phyloP scores from a whole-genome alignment of 2,797 vertebrate genomes.

The Rhadinocentrus ornatus region DNA sequence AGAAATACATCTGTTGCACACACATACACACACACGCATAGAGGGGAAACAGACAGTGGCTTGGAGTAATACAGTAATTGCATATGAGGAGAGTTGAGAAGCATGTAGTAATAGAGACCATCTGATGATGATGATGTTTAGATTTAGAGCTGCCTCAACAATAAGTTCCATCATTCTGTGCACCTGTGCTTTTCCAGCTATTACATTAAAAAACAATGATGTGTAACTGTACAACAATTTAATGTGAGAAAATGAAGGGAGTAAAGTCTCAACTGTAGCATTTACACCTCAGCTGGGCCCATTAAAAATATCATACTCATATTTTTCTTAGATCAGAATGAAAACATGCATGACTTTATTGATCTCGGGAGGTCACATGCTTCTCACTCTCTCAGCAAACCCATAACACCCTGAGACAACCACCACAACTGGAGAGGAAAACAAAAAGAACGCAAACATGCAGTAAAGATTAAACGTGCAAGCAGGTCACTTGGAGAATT shows the following conservation, averaged over 20 bases:
- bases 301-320: not conserved
- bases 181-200: slow-evolving; percentile 53
- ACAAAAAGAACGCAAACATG: slow-evolving; percentile 11
- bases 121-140: slow-evolving; percentile 59
- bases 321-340: not conserved
- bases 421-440: not conserved
- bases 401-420: not conserved
- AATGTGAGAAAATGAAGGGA: not conserved
- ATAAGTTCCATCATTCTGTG: slow-evolving; percentile 9
- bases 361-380: not conserved
- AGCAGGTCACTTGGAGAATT: not conserved
- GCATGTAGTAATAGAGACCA: slow-evolving; percentile 53
- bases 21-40: slow-evolving; percentile 45
- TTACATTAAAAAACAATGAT: not conserved
- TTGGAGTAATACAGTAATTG: slow-evolving; percentile 68
- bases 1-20: slow-evolving; percentile 69
- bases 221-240: not conserved
- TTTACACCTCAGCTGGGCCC: not conserved
- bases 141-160: slow-evolving; percentile 50
- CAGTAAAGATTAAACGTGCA: not conserved
- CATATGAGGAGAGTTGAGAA: slow-evolving; percentile 60
- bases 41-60: slow-evolving; percentile 48
- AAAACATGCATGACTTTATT: slow-evolving; percentile 6
- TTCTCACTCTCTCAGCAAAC: not conserved
- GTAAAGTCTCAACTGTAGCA: not conserved